Percentiles rank a stretch among this genome's conserved stretches.
Evolutionary conservation across 1,140 invertebrate genomes (phyloP).

Genomic region (Neotoxoptera formosana): DNA sequence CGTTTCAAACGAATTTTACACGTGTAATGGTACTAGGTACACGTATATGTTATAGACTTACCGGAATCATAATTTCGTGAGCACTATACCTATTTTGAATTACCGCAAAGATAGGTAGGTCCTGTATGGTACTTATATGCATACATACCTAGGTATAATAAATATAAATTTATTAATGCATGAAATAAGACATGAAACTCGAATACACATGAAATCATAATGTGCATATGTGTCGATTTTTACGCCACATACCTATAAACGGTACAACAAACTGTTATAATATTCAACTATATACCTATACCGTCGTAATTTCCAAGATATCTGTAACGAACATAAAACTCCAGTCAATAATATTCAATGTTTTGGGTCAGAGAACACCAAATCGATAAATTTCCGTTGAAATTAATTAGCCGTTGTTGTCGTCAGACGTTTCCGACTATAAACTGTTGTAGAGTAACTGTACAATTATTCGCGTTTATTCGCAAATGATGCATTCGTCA

Average conservation of each 20-base stretch:
- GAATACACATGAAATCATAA: not conserved
- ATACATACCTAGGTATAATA: too few species aligned
- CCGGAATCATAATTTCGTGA: not conserved
- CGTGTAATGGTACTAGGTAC: not conserved
- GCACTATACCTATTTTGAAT: not conserved
- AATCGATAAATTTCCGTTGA: conserved; percentile 30
- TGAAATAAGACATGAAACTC: not conserved
- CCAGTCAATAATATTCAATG: not conserved
- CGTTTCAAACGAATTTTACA: not conserved
- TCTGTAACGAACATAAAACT: not conserved
- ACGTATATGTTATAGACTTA: not conserved
- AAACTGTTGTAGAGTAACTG: conserved; percentile 22
- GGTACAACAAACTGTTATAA: not conserved
- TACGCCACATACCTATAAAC: not conserved
- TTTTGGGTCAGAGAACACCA: conserved; percentile 36
- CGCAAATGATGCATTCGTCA: not conserved
- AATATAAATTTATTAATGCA: not conserved
- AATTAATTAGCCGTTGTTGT: conserved; percentile 27
- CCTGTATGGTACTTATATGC: not conserved
- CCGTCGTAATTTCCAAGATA: not conserved
- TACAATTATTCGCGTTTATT: conserved; percentile 10
- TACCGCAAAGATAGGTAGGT: not conserved
- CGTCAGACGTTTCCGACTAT: not conserved
- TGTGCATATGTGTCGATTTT: not conserved
- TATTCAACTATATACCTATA: not conserved